phyloP scores from a whole-genome alignment of 2,797 vertebrate species.

The Xenopus petersii region DNA sequence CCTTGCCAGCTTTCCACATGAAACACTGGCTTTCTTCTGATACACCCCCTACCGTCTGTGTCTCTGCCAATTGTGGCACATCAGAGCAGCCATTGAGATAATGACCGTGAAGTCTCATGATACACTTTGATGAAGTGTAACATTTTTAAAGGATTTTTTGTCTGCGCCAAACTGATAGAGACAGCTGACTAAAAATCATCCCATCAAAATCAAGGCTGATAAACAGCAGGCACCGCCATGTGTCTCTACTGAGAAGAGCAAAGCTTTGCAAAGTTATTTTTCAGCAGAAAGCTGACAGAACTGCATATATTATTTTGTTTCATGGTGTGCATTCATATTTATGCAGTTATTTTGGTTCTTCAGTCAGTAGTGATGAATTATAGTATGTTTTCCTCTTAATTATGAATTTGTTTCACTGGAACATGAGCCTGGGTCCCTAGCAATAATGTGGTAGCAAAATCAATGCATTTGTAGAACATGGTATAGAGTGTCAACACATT shows the following conservation, averaged over 20 bases:
- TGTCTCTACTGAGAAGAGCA: conserved; percentile 63
- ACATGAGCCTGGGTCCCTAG: too few species aligned
- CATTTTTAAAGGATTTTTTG: conserved; percentile 78
- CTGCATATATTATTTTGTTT: conserved; percentile 50
- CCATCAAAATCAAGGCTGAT: conserved; percentile 73
- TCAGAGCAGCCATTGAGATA: conserved; percentile 79
- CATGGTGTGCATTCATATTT: conserved; percentile 3
- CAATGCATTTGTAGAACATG: too few species aligned
- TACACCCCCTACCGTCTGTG: conserved; percentile 73
- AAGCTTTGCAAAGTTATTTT: conserved; percentile 59
- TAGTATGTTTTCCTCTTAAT: too few species aligned
- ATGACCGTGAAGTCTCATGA: conserved; percentile 79
- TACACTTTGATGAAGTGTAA: conserved; percentile 83
- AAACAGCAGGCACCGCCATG: conserved; percentile 68
- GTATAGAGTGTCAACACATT: too few species aligned
- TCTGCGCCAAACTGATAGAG: conserved; percentile 74
- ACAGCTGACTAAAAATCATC: conserved; percentile 76
- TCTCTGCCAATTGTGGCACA: conserved; percentile 78
- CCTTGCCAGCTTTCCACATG: conserved; percentile 75
- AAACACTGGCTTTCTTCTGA: conserved; percentile 75
- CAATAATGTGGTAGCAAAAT: too few species aligned
- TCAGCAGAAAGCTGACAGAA: conserved; percentile 48
- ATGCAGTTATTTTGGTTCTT: background rate
- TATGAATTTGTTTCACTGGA: too few species aligned
- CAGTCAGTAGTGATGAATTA: background rate